These are phyloP conservation scores for Drosophila rhopaloa DNA, from an alignment of 1,140 invertebrate species.

Conservation along the genomic window DNA sequence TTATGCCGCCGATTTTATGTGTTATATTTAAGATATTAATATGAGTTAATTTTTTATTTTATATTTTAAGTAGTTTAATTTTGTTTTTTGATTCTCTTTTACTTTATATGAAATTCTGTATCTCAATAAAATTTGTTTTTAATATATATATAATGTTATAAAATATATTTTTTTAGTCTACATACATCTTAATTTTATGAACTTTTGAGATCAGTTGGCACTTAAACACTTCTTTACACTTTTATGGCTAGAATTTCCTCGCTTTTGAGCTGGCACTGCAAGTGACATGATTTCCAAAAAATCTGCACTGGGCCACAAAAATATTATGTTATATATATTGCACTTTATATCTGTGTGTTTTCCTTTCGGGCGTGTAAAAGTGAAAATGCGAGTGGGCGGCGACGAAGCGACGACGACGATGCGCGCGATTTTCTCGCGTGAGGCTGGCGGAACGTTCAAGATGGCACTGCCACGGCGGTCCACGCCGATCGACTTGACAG, in stretches of 20 bases:
- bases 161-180: not conserved
- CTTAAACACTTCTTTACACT: conserved; percentile 11
- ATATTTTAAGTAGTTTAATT: too few relatives aligned
- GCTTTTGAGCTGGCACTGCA: conserved; percentile 49
- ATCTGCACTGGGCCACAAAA: conserved; percentile 60
- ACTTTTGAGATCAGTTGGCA: conserved; percentile 33
- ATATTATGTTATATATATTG: conserved; percentile 53
- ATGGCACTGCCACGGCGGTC: conserved; percentile 56
- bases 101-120: too few relatives aligned
- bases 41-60: too few relatives aligned
- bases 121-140: too few relatives aligned
- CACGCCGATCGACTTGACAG: conserved; percentile 66
- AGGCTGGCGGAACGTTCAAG: conserved; percentile 69
- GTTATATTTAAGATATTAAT: too few relatives aligned
- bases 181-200: not conserved
- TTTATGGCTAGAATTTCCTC: conserved; percentile 56
- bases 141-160: too few relatives aligned
- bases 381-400: conserved; percentile 58
- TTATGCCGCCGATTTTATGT: too few relatives aligned
- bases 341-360: conserved; percentile 32
- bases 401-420: conserved; percentile 33
- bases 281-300: conserved; percentile 79
- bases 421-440: conserved; percentile 55
- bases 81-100: too few relatives aligned
- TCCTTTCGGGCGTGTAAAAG: conserved; percentile 41